Percentiles rank a stretch among this genome's conserved stretches.
Conservation (phyloP, 1,140 invertebrate genomes). For the Calycopis cecrops region DNA sequence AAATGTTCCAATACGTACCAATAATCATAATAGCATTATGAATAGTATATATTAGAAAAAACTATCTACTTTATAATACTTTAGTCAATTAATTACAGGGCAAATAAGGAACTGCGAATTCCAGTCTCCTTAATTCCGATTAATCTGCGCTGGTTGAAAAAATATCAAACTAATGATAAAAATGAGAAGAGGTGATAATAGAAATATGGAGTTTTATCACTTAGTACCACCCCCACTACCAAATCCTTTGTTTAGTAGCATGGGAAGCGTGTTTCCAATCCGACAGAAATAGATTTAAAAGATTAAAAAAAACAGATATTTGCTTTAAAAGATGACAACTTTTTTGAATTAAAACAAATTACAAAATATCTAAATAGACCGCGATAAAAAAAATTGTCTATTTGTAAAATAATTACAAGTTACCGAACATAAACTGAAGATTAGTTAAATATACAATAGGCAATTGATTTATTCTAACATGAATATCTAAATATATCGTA, state of each 20-base stretch:
- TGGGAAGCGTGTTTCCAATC: conserved; percentile 21
- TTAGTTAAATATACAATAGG: too few species aligned
- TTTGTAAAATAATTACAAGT: neutral
- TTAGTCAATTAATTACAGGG: conserved; percentile 50
- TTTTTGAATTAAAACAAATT: neutral
- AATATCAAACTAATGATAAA: conserved; percentile 39
- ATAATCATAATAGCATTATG: conserved; percentile 1
- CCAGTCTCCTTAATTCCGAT: conserved; percentile 63
- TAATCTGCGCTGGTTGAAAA: conserved; percentile 63
- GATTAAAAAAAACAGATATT: neutral
- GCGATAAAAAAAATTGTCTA: neutral
- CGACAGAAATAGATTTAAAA: conserved; percentile 13
- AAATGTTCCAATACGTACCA: neutral
- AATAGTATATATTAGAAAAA: conserved; percentile 1
- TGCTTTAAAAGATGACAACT: neutral
- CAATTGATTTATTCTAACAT: too few species aligned
- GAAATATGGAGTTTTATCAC: conserved; percentile 26
- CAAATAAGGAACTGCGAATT: conserved; percentile 59
- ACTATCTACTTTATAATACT: conserved; percentile 5
- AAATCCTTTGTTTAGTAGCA: conserved; percentile 35
- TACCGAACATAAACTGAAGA: neutral
- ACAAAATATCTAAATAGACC: neutral
- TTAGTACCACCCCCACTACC: conserved; percentile 32
- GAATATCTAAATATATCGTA: too few species aligned
- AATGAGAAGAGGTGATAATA: conserved; percentile 45